Evolutionary conservation across 1,140 invertebrate genomes (phyloP), one percentile per base, ranked within the genome.

Genomic region (Limonius californicus): DNA sequence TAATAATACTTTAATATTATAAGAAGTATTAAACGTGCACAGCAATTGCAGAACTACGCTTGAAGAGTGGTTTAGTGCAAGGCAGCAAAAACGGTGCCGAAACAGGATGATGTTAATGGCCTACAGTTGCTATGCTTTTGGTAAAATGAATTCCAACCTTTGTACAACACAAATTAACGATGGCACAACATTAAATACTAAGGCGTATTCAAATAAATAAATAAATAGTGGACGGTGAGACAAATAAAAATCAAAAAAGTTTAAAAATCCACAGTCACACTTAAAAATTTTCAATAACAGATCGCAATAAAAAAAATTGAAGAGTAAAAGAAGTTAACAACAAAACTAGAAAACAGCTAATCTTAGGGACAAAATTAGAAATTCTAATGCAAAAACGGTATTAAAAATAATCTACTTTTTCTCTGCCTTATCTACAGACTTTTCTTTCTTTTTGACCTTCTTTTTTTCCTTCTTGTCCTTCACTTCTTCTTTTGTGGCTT

Each of bases 401-500:
- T 42, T 54, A 23, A 7, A 1, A 8, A 30, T 53, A 59, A 60
- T 21, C 1, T 12, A 6, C 7, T 60, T 60, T 12, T 53, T 18
- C 32, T 59, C 42, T 4, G 12, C n/a, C n/a, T 43, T 43, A 4
- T 43, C 42, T 43, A 4, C n/a, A n/a, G 12, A 39, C 30, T 54
- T 14, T 11, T 14, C 35, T 57, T 60, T 60, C 50, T 60, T 60
- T 15, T 60, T 60, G 15, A 30, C 59, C 18, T 60, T 60, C 20
- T 60, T 60, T 18, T 65, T 61, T 18, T 63, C 53, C 57, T 63
- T 59, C 35, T 61, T 59, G 47, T 59, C 60, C 63, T 62, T 59
- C 62, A 55, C 32, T 61, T 61, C 27, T 66, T 63, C 20, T 64
- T 62, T 23, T 68, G 54, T 15, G 59, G 54, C 18, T 23, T 32